Evolutionary conservation across 2,888 invertebrate species (phyloP), one percentile per base, ranked within the genome.

Genomic region (Eledona agricola): DNA sequence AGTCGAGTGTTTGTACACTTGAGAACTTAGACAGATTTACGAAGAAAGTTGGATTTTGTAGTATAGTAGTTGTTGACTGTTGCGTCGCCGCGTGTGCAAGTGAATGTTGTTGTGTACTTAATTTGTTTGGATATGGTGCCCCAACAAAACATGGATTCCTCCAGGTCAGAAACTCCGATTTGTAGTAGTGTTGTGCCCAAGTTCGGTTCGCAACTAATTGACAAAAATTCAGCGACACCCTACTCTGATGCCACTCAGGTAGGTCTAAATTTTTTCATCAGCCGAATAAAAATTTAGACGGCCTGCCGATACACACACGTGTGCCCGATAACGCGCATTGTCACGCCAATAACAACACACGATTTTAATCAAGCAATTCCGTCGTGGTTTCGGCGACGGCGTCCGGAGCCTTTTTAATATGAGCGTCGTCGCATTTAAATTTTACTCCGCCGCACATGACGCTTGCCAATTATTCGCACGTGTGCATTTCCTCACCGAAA

Each of bases 231-330:
- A 17, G 82, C 87, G 43, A 97, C 96, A 54, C 97, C 97, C 54
- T 98, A 98, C 81, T 93, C 96, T 72, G 97, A 98, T 83, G 97
- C 97, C 58, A 98, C 97, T 69, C 91, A 93, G 91, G 93, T 93
- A 82, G 87, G 85, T 80, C 59, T 11, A 35, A 32, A 9, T 32
- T 32, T 32, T 32, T 9, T 29, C 29, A 16, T 12, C 29, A 6
- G 15, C 29, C 29, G 32, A 32, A 32, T 25, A 6, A 25, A 4
- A 25, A n/a, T n/a, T n/a, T 25, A 9, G 5, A n/a, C 7, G 25
- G 25, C 5, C 25, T 25, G 3, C 5, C 25, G 6, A 19, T 19
- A 5, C 4, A 5, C 6, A 5, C 6, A 6, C 19, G 6, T 19
- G 4, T 5, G 4, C 6, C 4, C 9, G 26, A 26, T 26, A 26